phyloP scores from a whole-genome alignment of 2,888 invertebrate genomes.

The Rhamphomyia laevipes region DNA sequence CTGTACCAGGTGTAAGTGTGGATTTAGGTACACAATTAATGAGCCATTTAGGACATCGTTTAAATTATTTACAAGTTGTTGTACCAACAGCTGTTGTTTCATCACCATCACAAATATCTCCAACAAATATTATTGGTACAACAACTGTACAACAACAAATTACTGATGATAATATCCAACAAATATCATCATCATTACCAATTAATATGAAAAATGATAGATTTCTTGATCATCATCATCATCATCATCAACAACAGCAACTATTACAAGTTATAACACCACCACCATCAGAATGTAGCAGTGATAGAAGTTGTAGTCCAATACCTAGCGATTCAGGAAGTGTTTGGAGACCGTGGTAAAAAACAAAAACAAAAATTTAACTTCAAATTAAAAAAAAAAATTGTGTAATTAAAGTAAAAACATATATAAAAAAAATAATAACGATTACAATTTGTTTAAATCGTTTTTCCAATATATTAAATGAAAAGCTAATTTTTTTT shows the following conservation, averaged over 20 bases:
- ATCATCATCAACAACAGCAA: neutral
- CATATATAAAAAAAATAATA: too few relatives aligned
- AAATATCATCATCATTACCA: conserved; percentile 13
- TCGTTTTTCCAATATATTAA: too few relatives aligned
- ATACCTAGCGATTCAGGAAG: conserved; percentile 27
- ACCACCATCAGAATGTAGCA: conserved; percentile 35
- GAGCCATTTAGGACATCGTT: conserved; percentile 78
- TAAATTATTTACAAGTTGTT: conserved; percentile 46
- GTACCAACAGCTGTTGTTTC: conserved; percentile 26
- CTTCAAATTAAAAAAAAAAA: neutral
- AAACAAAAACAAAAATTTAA: neutral
- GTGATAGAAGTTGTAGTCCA: conserved; percentile 33
- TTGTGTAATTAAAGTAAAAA: too few relatives aligned
- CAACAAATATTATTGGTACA: neutral
- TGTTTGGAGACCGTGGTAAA: conserved; percentile 37
- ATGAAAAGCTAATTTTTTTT: too few relatives aligned
- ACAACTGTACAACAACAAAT: conserved; percentile 5
- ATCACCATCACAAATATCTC: neutral
- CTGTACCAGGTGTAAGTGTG: conserved; percentile 78
- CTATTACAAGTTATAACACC: conserved; percentile 28
- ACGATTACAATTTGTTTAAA: too few relatives aligned
- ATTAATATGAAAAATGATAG: conserved; percentile 5
- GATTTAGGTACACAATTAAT: conserved; percentile 77
- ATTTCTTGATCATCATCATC: conserved; percentile 9
- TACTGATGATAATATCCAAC: neutral